phyloP scores from a whole-genome alignment of 2,888 invertebrate species.

The Hesperia comma region DNA sequence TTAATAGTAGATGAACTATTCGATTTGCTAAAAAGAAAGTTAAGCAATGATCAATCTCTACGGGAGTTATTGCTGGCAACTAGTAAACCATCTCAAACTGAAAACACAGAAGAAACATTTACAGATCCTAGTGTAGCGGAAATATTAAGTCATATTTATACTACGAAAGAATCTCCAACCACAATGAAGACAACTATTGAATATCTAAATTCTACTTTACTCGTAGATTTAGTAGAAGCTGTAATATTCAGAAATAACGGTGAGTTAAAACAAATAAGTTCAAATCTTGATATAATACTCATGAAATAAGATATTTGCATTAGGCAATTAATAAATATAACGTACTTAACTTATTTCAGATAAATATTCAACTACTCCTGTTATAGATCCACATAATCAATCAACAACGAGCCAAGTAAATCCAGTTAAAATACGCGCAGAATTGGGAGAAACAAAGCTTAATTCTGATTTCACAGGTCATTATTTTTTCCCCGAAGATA shows the following conservation, averaged over 20 bases:
- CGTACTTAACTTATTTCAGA: constrained; percentile 54
- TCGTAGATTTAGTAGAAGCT: constrained; percentile 75
- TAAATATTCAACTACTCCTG: constrained; percentile 50
- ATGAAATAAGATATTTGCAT: background rate
- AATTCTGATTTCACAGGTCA: constrained; percentile 73
- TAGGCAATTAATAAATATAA: background rate
- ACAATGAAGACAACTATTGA: constrained; percentile 58
- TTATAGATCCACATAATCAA: constrained; percentile 47
- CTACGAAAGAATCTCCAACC: constrained; percentile 58
- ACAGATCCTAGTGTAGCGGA: constrained; percentile 67
- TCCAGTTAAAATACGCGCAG: constrained; percentile 69
- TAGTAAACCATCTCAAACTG: constrained; percentile 48
- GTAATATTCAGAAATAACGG: constrained; percentile 74
- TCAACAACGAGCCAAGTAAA: constrained; percentile 51
- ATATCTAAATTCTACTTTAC: constrained; percentile 69
- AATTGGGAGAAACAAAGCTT: constrained; percentile 59
- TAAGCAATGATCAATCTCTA: constrained; percentile 66
- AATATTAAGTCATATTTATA: constrained; percentile 67
- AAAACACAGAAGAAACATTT: constrained; percentile 51
- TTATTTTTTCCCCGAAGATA: constrained; percentile 78
- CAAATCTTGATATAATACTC: background rate
- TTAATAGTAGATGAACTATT: constrained; percentile 68
- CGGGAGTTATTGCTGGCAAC: constrained; percentile 59
- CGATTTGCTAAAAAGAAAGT: constrained; percentile 65
- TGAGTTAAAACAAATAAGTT: constrained; percentile 44